Evolutionary conservation across 2,113 vertebrate species (phyloP), one percentile per base, ranked within the genome.

Genomic region (Murina feae): DNA sequence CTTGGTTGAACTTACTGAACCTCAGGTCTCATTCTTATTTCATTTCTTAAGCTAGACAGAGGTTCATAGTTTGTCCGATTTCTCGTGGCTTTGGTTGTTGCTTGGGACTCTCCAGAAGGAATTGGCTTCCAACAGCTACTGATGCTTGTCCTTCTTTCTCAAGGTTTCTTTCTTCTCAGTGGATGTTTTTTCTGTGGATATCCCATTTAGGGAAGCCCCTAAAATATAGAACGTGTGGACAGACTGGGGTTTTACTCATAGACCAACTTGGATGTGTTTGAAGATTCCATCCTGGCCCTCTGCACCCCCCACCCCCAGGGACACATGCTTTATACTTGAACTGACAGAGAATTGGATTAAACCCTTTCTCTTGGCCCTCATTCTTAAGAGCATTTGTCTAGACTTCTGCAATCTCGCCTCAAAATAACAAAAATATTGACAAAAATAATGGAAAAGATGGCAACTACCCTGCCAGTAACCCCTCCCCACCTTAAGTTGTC

Each of bases 351-450:
- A 96, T 86, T 76, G 80, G 58, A 94, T 96, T 92, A 95, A 80
- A 71, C 25, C 55, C 55, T 96, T 95, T 89, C 89, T 93, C 96
- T 89, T 83, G 87, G 91, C 53, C 90, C 86, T 94, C 89, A 76
- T 85, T 90, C 89, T 85, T 95, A 96, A 95, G 87, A 89, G 91
- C 93, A 86, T 93, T 96, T 88, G 94, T 96, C 89, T 87, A 91
- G 89, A 91, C 86, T 89, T 80, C 74, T 60, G 49, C 92, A 96
- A 11, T 97, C 72, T 86, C 72, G 10, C 84, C 90, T 35, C 66
- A 49, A 75, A 95, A 87, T 96, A 96, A 94, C 95, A 95, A 75
- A 95, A 75, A 86, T 96, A 94, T 17, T 89, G 96, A 96, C 2
- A 42, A 0, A 25, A 95, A 92, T 93, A 97, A 97, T 96, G 85